A percentile compares a stretch with the other conserved stretches of the same genome.
These are phyloP conservation scores for Brachycybe producta DNA, from an alignment of 2,888 invertebrate species.

Conservation along the genomic window DNA sequence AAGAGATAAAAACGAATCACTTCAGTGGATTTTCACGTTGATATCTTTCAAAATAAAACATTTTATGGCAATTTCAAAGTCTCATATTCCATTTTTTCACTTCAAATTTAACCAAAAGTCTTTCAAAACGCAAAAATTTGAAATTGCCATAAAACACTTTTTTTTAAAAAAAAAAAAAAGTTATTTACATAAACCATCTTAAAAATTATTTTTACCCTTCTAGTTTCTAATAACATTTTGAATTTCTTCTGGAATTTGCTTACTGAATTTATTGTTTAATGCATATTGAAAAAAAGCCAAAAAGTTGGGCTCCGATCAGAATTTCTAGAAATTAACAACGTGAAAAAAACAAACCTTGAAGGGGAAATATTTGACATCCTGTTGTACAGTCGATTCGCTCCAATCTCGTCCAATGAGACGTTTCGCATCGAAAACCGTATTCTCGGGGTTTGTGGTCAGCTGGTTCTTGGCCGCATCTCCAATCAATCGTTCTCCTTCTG, in stretches of 20 bases:
- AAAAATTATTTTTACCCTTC: not conserved
- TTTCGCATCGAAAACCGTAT: slow-evolving; percentile 45
- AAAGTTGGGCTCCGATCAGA: not conserved
- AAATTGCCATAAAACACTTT: too few species aligned
- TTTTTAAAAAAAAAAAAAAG: too few species aligned
- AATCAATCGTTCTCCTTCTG: slow-evolving; percentile 39
- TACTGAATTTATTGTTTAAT: not conserved
- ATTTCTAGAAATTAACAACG: not conserved
- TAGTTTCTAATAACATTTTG: not conserved
- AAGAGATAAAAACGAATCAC: too few species aligned
- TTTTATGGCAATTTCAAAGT: too few species aligned
- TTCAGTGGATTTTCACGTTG: not conserved
- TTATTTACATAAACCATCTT: too few species aligned
- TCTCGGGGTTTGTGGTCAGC: slow-evolving; percentile 44
- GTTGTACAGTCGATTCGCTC: slow-evolving; percentile 40
- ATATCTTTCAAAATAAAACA: not conserved
- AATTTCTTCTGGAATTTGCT: not conserved
- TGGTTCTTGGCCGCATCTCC: slow-evolving; percentile 47
- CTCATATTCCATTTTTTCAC: too few species aligned
- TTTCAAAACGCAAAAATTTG: too few species aligned
- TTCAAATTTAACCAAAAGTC: not conserved
- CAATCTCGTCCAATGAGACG: slow-evolving; percentile 42
- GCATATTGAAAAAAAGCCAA: not conserved
- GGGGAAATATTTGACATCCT: slow-evolving; percentile 42
- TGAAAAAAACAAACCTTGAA: slow-evolving; percentile 29